phyloP scores from a whole-genome alignment of 1,140 invertebrate genomes.

The Dendrolimus kikuchii region DNA sequence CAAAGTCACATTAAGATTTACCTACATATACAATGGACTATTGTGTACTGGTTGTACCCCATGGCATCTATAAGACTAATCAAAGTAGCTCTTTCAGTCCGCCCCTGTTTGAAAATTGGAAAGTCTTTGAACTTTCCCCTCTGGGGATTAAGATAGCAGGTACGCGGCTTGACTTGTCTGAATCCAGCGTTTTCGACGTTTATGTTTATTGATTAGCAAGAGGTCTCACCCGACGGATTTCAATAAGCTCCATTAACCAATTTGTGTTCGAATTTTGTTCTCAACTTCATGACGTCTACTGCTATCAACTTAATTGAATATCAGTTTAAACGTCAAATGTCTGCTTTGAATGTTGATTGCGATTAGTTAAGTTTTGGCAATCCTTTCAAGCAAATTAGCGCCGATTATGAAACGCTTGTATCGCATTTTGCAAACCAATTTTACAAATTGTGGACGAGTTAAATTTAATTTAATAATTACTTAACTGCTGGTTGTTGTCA shows the following conservation, averaged over 20 bases:
- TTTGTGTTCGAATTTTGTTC: constrained; percentile 30
- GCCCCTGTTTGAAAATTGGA: constrained; percentile 29
- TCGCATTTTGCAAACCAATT: too few relatives aligned
- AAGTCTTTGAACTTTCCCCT: constrained; percentile 58
- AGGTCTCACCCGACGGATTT: constrained; percentile 30
- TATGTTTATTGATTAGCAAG: constrained; percentile 60
- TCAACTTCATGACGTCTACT: constrained; percentile 30
- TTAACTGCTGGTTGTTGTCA: too few relatives aligned
- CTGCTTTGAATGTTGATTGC: constrained; percentile 19
- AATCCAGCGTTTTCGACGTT: constrained; percentile 43
- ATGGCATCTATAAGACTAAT: too few relatives aligned
- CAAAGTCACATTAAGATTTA: too few relatives aligned
- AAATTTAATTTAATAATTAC: too few relatives aligned
- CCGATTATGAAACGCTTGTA: too few relatives aligned
- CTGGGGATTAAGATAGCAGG: constrained; percentile 30
- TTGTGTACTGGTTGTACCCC: too few relatives aligned
- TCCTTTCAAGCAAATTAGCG: constrained; percentile 1
- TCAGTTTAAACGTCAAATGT: constrained; percentile 20
- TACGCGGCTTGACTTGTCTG: constrained; percentile 42
- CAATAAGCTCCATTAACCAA: constrained; percentile 63
- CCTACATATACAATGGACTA: too few relatives aligned
- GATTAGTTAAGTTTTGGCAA: constrained; percentile 13
- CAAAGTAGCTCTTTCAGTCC: constrained; percentile 5
- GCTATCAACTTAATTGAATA: constrained; percentile 42
- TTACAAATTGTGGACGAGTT: too few relatives aligned